Evolutionary conservation across 2,797 vertebrate genomes (phyloP).

Genomic region (Chanos chanos): DNA sequence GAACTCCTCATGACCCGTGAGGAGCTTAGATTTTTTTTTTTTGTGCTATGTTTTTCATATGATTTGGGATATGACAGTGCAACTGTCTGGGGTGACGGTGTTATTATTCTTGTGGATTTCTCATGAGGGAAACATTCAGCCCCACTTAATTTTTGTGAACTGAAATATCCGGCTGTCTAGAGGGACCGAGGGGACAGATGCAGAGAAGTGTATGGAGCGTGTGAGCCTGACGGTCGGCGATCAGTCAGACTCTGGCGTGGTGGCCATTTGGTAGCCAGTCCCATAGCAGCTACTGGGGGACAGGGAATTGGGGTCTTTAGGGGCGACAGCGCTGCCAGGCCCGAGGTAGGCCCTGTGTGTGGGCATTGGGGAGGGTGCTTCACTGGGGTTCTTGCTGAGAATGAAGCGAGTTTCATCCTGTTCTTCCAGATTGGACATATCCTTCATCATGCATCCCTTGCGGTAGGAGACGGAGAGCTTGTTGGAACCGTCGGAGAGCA

Average conservation of each 20-base stretch:
- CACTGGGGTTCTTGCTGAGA: slow-evolving; percentile 83
- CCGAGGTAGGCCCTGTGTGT: slow-evolving; percentile 78
- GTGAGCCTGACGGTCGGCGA: too few relatives aligned
- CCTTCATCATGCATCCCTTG: slow-evolving; percentile 91
- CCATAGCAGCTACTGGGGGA: slow-evolving; percentile 87
- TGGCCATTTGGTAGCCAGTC: slow-evolving; percentile 81
- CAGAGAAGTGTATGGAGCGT: too few relatives aligned
- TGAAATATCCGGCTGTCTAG: too few relatives aligned
- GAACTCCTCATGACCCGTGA: too few relatives aligned
- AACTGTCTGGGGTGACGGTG: too few relatives aligned
- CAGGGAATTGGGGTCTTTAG: slow-evolving; percentile 74
- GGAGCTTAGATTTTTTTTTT: too few relatives aligned
- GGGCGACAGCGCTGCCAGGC: slow-evolving; percentile 73
- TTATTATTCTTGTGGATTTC: too few relatives aligned
- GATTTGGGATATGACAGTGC: too few relatives aligned
- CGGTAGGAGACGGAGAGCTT: slow-evolving; percentile 91
- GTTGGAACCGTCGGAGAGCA: slow-evolving; percentile 88
- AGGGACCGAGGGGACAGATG: too few relatives aligned
- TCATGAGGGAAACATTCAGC: too few relatives aligned
- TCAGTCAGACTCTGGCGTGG: slow-evolving; percentile 84
- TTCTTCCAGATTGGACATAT: slow-evolving; percentile 92
- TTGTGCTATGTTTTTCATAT: too few relatives aligned
- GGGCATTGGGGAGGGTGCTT: slow-evolving; percentile 74
- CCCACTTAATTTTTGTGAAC: too few relatives aligned
- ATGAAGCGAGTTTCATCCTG: slow-evolving; percentile 90